Evolutionary conservation across 2,888 invertebrate genomes (phyloP), one percentile per base, ranked within the genome.

Genomic region (Mythimna albipuncta): DNA sequence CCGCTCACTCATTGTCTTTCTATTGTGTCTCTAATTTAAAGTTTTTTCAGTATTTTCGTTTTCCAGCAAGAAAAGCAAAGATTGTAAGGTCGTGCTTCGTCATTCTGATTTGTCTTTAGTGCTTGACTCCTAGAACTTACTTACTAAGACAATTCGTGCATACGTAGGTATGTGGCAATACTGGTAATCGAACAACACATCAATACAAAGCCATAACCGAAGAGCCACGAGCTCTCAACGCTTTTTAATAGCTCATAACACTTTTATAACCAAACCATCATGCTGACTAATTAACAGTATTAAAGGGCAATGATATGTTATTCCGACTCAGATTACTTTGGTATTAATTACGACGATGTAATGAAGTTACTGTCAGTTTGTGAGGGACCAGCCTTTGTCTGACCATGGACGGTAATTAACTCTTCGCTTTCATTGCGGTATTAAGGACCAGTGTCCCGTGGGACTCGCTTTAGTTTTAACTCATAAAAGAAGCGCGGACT

Each of bases 381-480:
- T 79, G 72, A 77, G 69, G 65, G 67, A 68, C 67, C 72, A 55
- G 64, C 58, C 62, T 82, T 86, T 85, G 87, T 86, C 64, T 69
- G 69, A 64, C 50, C 72, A 52, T 69, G 68, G 69, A 64, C 19
- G 63, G 73, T 85, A 86, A 86, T 83, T 85, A 85, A 85, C 77
- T 78, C 68, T 65, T 71, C 3, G 81, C 73, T 81, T 81, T 85
- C 79, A 69, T 82, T 68, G 52, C 21, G 57, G 55, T 35, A 52
- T 7, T 41, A 19, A 74, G 70, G 77, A 72, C 50, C 65, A 21
- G 38, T 50, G 72, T 71, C 79, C 75, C 85, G 79, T 76, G 85
- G 81, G 84, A 84, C 66, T 67, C 54, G 6, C 19, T 69, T 69
- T 26, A 58, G 41, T 61, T 77, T 64, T 19, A 73, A 83, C 70